A percentile compares a stretch with the other conserved stretches of the same genome.
Conservation (phyloP, 2,113 vertebrate species). For the Sylvia atricapilla region DNA sequence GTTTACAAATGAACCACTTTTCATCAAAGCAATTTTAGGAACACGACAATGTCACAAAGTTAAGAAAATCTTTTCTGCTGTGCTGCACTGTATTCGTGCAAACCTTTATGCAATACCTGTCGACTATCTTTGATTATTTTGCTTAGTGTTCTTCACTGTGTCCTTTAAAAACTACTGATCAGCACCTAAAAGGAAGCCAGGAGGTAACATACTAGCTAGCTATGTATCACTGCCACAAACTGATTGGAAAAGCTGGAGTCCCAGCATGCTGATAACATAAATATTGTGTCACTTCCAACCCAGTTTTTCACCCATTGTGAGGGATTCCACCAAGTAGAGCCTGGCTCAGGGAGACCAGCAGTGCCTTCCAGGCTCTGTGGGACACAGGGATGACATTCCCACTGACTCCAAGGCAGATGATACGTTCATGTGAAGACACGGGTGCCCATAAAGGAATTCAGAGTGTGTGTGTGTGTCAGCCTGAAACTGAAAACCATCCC, state of each 20-base stretch:
- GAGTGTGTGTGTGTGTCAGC: rapidly evolving
- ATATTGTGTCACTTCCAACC: not conserved
- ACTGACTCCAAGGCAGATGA: not conserved
- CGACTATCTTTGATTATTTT: not conserved
- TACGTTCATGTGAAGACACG: not conserved
- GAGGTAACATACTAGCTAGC: not conserved
- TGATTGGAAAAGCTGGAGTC: not conserved
- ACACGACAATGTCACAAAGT: not conserved
- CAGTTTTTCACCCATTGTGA: rapidly evolving
- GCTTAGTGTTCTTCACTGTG: not conserved
- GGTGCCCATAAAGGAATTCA: not conserved
- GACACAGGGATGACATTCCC: not conserved
- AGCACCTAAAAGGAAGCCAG: not conserved
- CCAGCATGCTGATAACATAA: not conserved
- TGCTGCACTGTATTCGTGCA: not conserved
- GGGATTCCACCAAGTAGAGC: not conserved
- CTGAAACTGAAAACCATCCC: not conserved
- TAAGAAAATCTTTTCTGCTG: not conserved
- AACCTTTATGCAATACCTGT: not conserved
- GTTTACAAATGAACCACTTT: not conserved
- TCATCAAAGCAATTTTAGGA: not conserved
- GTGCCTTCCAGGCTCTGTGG: not conserved
- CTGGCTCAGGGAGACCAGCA: not conserved
- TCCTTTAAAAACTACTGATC: not conserved
- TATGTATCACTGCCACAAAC: not conserved